A percentile compares a stretch with the other conserved stretches of the same genome.
These are phyloP conservation scores for Sanderia malayensis DNA, from an alignment of 30 jellyfish, hydroid and myxozoan genomes.

Conservation along the genomic window DNA sequence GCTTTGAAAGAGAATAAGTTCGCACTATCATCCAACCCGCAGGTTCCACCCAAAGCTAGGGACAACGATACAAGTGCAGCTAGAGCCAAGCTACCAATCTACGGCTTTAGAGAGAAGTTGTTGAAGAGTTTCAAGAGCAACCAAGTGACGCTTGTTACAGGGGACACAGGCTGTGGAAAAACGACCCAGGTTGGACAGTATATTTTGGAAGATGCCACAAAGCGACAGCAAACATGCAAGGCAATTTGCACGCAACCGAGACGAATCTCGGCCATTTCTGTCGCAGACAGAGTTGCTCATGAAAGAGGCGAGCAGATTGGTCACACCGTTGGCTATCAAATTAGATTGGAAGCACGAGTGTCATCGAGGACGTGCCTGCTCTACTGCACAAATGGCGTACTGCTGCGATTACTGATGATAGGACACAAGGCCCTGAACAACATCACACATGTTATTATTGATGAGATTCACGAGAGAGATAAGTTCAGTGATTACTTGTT, in stretches of 20 bases:
- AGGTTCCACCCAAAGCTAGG: slow-evolving; percentile 64
- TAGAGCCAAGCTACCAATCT: slow-evolving; percentile 52
- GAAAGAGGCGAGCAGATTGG: slow-evolving; percentile 87
- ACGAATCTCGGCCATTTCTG: slow-evolving; percentile 76
- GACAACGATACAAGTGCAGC: slow-evolving; percentile 33
- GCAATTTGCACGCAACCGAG: slow-evolving; percentile 78
- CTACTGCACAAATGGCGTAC: slow-evolving; percentile 74
- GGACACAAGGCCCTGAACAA: slow-evolving; percentile 72
- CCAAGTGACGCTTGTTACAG: slow-evolving; percentile 60
- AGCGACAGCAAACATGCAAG: slow-evolving; percentile 62
- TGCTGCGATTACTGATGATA: slow-evolving; percentile 62
- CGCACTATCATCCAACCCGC: slow-evolving; percentile 54
- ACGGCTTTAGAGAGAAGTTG: slow-evolving; percentile 44
- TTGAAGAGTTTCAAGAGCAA: slow-evolving; percentile 40
- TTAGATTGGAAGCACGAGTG: slow-evolving; percentile 66
- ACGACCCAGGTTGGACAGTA: slow-evolving; percentile 84
- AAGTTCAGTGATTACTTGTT: slow-evolving; percentile 60
- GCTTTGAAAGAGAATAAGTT: slow-evolving; percentile 38
- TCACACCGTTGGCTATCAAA: slow-evolving; percentile 79
- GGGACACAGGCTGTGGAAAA: slow-evolving; percentile 86
- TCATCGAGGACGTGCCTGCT: slow-evolving; percentile 63
- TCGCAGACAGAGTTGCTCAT: slow-evolving; percentile 75
- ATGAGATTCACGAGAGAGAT: slow-evolving; percentile 77
- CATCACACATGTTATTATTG: slow-evolving; percentile 70
- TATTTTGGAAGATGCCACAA: slow-evolving; percentile 50